These are phyloP conservation scores for Myrmecophaga tridactyla DNA, from an alignment of 2,113 vertebrate genomes.

Conservation along the genomic window DNA sequence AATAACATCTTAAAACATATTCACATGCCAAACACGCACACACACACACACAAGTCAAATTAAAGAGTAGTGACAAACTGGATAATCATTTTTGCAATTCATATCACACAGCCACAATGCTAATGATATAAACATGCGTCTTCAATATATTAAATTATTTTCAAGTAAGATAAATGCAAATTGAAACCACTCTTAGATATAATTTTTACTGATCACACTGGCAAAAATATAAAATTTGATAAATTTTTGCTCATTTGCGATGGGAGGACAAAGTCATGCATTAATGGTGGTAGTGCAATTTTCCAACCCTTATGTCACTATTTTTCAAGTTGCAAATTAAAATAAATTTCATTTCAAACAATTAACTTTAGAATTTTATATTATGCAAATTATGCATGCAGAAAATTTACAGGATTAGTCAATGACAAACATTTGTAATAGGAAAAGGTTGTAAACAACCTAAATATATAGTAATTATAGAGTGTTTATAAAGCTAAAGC, in stretches of 20 bases:
- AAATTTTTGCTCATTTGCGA: neutral
- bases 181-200: neutral
- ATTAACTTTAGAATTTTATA: neutral
- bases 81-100: neutral
- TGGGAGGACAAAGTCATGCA: neutral
- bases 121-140: neutral
- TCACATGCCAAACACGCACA: neutral
- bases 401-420: neutral
- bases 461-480: neutral
- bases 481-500: neutral
- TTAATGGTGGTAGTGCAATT: neutral
- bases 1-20: neutral
- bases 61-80: neutral
- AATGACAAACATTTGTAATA: neutral
- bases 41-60: neutral
- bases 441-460: neutral
- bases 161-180: neutral
- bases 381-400: neutral
- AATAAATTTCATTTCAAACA: neutral
- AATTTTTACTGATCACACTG: neutral
- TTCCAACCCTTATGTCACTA: neutral
- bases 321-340: neutral
- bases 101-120: neutral
- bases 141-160: neutral
- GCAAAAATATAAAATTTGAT: neutral